phyloP scores from a whole-genome alignment of 2,797 vertebrate genomes.

The Poeciliopsis gracilis region DNA sequence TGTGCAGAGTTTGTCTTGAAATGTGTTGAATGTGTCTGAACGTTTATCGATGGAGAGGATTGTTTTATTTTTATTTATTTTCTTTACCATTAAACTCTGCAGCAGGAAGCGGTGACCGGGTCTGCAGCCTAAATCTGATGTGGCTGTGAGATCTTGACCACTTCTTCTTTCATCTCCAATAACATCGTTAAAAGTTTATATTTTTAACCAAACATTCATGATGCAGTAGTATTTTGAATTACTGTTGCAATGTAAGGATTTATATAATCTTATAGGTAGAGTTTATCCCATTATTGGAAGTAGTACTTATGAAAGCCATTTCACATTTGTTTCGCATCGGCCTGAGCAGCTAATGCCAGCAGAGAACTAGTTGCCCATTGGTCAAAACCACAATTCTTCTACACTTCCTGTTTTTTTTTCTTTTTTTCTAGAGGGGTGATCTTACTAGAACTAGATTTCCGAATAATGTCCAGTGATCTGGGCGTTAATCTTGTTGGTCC shows the following conservation, averaged over 20 bases:
- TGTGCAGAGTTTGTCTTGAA: conserved; percentile 56
- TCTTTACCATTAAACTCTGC: not conserved
- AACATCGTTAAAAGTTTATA: not conserved
- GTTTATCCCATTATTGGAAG: not conserved
- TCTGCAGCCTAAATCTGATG: not conserved
- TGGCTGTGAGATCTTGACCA: not conserved
- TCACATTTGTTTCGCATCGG: not conserved
- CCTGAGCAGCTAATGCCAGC: not conserved
- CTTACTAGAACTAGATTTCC: not conserved
- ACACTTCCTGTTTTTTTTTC: not conserved
- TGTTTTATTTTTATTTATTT: no score
- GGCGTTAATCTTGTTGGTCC: not conserved
- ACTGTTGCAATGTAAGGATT: not conserved
- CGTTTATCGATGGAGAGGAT: not conserved
- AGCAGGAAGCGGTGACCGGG: not conserved
- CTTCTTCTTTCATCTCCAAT: not conserved
- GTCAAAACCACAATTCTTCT: not conserved
- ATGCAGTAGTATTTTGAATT: not conserved
- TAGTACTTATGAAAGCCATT: not conserved
- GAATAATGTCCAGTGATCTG: not conserved
- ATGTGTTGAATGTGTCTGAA: not conserved
- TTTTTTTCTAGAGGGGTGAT: not conserved
- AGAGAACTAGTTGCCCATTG: not conserved
- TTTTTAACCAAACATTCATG: not conserved
- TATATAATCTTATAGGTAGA: no score